Conservation (phyloP, 2,113 vertebrate genomes). For the Psittacus erithacus region DNA sequence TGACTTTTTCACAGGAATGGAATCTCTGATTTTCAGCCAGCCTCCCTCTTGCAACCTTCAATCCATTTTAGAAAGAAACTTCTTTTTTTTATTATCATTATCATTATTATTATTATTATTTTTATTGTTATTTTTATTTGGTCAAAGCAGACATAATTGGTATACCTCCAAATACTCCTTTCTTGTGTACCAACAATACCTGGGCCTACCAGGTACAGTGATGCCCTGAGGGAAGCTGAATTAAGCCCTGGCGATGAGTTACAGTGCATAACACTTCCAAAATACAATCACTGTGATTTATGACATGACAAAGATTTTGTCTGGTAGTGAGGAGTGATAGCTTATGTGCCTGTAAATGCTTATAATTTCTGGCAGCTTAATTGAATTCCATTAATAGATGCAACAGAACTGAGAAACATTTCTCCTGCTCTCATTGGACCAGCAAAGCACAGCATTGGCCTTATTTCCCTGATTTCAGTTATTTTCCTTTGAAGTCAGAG, state of each 20-base stretch:
- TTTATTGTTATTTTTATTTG: neutral
- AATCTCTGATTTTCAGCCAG: neutral
- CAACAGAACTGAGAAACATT: neutral
- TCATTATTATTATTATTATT: neutral
- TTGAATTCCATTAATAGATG: constrained; percentile 41
- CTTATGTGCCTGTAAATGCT: constrained; percentile 27
- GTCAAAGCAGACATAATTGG: neutral
- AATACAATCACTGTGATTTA: constrained; percentile 33
- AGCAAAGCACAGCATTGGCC: neutral
- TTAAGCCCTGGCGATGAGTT: constrained; percentile 42
- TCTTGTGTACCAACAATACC: neutral
- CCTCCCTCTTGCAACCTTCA: neutral
- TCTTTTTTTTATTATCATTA: neutral
- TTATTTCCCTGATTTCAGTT: neutral
- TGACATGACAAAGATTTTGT: constrained; percentile 49
- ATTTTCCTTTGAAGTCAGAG: neutral
- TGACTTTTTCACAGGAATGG: neutral
- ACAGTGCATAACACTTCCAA: neutral
- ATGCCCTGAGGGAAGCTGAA: neutral
- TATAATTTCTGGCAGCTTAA: constrained; percentile 44
- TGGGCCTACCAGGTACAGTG: neutral
- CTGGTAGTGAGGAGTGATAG: constrained; percentile 50
- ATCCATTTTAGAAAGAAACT: neutral
- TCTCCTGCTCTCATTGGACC: neutral
- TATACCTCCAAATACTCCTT: neutral